Base-by-base conservation (phyloP, 2,797 vertebrate genomes). In the Onychomys leucogaster region DNA sequence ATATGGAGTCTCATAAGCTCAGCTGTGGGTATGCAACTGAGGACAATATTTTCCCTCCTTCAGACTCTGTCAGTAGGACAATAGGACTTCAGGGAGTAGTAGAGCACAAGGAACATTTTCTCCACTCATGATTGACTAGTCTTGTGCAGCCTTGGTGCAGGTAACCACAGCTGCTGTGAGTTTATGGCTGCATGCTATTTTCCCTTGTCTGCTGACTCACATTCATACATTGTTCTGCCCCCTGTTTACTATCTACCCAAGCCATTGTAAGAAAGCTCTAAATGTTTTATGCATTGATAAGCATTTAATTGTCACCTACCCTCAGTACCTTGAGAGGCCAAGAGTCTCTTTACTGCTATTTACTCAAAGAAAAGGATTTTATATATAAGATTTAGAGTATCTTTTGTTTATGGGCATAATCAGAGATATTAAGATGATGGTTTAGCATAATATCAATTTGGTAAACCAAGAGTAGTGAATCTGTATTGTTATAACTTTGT, bases 1-100 rank as follows among this genome's bases (percentile, higher is more conserved):
- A 7, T 80, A n/a, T 6, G 0, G 4, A 12, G 4, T 80, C 34
- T 55, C 2, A n/a, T 34, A n/a, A 57, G 1, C 34, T n/a, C 52
- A 23, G 34, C 19, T 1, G 55, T 55, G 21, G 34, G 19, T 57
- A 55, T n/a, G 4, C 32, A 55, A 3, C 17, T 55, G 32, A 80
- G 32, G 32, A 55, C 9, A 49, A 12, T 55, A 29, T 12, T 32
- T 17, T 32, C 14, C 2, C 29, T n/a, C 77, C 6, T 10, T n/a
- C 29, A n/a, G 77, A 80, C 12, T 34, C 19, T 80, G 32, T n/a
- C 10, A 80, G 10, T 23, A 55, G 19, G 19, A 23, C 9, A 80
- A 6, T n/a, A n/a, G 19, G 0, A 6, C 32, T 12, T 10, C 49
- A 19, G 10, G 19, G 2, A 11, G 27, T 21, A 57, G 34, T 55